phyloP scores from a whole-genome alignment of 30 jellyfish, hydroid and myxozoan species.

The Aurelia aurita complex sp. Pacific region DNA sequence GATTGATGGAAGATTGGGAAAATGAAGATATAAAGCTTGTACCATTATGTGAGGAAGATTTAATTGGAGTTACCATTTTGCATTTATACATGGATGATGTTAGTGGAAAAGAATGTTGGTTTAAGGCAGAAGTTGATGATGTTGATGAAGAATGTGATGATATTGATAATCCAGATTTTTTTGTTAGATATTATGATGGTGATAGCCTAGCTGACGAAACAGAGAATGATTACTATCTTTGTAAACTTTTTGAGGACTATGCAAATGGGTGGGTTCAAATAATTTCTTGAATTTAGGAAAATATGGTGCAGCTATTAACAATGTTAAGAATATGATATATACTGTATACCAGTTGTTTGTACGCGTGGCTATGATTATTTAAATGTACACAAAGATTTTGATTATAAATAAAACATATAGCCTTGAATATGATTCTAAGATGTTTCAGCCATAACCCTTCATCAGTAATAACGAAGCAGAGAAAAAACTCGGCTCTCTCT shows the following conservation, averaged over 20 bases:
- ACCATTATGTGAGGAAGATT: conserved; percentile 6
- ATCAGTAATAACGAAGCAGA: too few species aligned
- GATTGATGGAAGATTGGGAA: conserved; percentile 22
- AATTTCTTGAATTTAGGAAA: not conserved
- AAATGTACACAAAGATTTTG: too few species aligned
- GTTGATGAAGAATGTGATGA: conserved; percentile 51
- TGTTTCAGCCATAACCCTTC: too few species aligned
- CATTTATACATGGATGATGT: conserved; percentile 4
- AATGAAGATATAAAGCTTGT: not conserved
- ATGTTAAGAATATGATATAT: too few species aligned
- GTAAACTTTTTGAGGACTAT: conserved; percentile 33
- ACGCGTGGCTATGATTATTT: too few species aligned
- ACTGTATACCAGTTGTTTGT: too few species aligned
- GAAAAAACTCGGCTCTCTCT: too few species aligned
- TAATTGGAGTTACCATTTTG: not conserved
- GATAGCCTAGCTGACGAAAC: conserved; percentile 5
- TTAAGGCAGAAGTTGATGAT: conserved; percentile 29
- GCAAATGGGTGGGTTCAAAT: conserved; percentile 33
- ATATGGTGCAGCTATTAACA: too few species aligned
- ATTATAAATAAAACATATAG: too few species aligned
- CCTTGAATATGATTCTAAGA: too few species aligned
- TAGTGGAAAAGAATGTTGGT: conserved; percentile 11
- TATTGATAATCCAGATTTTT: conserved; percentile 41
- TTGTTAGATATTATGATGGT: conserved; percentile 26
- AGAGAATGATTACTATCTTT: conserved; percentile 16